A percentile compares a stretch with the other conserved stretches of the same genome.
phyloP scores from a whole-genome alignment of 2,888 invertebrate genomes.

The Phlogophora meticulosa region DNA sequence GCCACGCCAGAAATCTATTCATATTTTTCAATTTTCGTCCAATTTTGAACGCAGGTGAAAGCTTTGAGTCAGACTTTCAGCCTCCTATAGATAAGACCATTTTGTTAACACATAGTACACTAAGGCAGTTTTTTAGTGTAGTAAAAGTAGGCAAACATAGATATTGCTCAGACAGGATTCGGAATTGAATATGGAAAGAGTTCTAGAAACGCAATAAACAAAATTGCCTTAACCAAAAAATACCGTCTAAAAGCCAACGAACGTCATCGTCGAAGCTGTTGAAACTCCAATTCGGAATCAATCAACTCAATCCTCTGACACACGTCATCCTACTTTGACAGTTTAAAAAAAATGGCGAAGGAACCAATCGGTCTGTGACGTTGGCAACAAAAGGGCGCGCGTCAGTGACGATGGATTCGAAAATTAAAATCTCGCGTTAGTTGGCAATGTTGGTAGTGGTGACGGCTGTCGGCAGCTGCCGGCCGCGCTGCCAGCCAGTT shows the following conservation, averaged over 20 bases:
- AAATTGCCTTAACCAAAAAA: conserved; percentile 12
- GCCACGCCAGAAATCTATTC: conserved; percentile 80
- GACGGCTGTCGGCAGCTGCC: conserved; percentile 84
- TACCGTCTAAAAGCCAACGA: conserved; percentile 18
- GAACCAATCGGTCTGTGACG: conserved; percentile 85
- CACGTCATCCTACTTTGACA: conserved; percentile 85
- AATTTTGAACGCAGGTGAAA: conserved; percentile 67
- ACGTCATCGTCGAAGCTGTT: conserved; percentile 64
- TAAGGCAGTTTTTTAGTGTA: background rate
- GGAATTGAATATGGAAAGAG: background rate
- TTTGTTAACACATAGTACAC: conserved; percentile 4
- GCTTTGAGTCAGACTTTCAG: conserved; percentile 31
- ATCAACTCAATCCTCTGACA: conserved; percentile 79
- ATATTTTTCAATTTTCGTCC: conserved; percentile 83
- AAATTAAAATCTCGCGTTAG: conserved; percentile 89
- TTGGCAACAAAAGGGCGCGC: conserved; percentile 83
- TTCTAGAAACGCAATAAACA: conserved; percentile 6
- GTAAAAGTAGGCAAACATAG: background rate
- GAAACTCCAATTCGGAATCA: conserved; percentile 82
- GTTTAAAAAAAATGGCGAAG: conserved; percentile 79
- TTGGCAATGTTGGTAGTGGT: conserved; percentile 79
- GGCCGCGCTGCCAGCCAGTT: conserved; percentile 76
- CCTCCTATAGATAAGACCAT: conserved; percentile 31
- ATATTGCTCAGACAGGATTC: background rate
- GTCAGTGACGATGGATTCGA: conserved; percentile 84